Conservation (phyloP, 2,797 vertebrate species). For the Melopsittacus undulatus region DNA sequence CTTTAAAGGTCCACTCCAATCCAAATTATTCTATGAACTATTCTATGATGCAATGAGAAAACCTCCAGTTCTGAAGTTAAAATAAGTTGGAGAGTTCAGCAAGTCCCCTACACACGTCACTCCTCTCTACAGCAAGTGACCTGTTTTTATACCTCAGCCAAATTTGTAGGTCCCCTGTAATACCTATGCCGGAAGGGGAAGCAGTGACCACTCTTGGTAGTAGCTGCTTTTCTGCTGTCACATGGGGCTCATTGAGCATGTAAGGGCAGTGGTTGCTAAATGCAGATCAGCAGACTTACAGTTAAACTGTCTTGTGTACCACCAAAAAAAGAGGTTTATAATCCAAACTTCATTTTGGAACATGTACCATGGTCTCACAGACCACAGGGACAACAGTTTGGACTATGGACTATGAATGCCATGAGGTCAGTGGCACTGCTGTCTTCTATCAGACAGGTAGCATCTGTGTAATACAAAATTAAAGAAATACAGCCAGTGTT, state of each 20-base stretch:
- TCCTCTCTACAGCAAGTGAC: rapidly evolving
- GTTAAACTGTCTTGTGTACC: neutral
- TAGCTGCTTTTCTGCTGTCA: neutral
- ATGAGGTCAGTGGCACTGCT: neutral
- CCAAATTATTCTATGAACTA: neutral
- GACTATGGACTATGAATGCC: neutral
- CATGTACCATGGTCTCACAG: neutral
- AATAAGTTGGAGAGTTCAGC: neutral
- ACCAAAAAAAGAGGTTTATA: neutral
- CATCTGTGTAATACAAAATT: neutral
- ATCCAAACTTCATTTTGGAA: neutral
- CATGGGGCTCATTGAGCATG: neutral
- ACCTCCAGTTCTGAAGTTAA: neutral
- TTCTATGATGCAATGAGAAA: neutral
- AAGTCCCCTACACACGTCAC: neutral
- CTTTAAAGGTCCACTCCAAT: neutral
- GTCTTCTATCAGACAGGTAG: neutral
- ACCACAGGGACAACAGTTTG: neutral
- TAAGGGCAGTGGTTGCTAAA: neutral
- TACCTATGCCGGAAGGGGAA: neutral
- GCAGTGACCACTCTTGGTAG: neutral
- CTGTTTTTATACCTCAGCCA: neutral
- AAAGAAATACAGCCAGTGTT: neutral
- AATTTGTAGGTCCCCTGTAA: neutral
- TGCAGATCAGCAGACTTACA: neutral